phyloP scores from a whole-genome alignment of 2,797 vertebrate species.

The Neosilurus mollespiculum region DNA sequence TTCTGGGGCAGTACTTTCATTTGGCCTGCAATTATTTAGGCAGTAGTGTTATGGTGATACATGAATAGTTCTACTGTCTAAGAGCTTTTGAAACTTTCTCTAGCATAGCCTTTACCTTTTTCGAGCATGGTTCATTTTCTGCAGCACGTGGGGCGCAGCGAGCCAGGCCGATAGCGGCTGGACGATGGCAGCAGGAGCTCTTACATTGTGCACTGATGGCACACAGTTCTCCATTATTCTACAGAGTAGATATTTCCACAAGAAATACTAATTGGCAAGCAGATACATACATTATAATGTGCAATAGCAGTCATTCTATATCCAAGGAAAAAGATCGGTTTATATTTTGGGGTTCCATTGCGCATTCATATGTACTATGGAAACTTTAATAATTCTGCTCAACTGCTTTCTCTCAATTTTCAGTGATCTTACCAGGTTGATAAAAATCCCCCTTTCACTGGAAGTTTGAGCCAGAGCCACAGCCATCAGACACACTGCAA shows the following conservation, averaged over 20 bases:
- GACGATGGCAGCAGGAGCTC: conserved; percentile 67
- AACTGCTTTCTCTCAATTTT: background rate
- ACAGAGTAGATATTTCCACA: conserved; percentile 7
- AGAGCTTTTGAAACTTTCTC: background rate
- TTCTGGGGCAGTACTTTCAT: background rate
- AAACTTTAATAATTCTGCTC: background rate
- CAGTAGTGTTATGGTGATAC: background rate
- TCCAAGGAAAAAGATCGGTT: background rate
- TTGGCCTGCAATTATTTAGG: no score
- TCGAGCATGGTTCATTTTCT: conserved; percentile 70
- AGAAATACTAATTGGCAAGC: background rate
- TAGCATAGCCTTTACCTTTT: conserved; percentile 56
- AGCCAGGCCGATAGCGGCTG: conserved; percentile 54
- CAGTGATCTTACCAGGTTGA: conserved; percentile 67
- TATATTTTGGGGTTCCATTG: background rate
- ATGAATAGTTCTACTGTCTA: background rate
- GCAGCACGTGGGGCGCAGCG: conserved; percentile 63
- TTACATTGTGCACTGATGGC: conserved; percentile 70
- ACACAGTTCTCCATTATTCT: conserved; percentile 74
- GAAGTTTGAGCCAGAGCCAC: conserved; percentile 27
- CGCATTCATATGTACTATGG: background rate
- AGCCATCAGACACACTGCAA: conserved; percentile 37
- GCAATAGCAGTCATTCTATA: background rate
- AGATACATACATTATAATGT: background rate
- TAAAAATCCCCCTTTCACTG: conserved; percentile 58